phyloP scores from a whole-genome alignment of 1,140 invertebrate genomes.

The Solen grandis region DNA sequence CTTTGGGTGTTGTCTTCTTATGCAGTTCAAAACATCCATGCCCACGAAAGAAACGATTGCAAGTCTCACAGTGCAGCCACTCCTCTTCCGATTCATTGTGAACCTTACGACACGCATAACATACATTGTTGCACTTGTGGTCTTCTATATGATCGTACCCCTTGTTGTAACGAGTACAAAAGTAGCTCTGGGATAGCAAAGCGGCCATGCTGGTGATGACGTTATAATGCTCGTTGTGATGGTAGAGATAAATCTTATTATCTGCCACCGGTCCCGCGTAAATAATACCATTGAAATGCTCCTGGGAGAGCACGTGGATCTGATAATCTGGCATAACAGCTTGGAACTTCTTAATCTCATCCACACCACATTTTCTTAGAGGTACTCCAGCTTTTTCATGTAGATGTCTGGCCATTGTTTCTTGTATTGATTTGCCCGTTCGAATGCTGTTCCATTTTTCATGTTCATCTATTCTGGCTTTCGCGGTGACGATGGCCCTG shows the following conservation, averaged over 20 bases:
- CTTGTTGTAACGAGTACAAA: conserved; percentile 3
- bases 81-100: neutral
- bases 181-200: conserved; percentile 20
- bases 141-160: conserved; percentile 32
- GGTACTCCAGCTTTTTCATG: neutral
- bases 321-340: conserved; percentile 5
- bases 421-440: neutral
- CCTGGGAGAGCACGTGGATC: conserved; percentile 4
- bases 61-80: conserved; percentile 9
- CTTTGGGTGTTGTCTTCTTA: neutral
- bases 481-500: neutral
- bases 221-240: conserved; percentile 35
- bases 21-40: neutral
- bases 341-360: conserved; percentile 9
- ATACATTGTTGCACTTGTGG: conserved; percentile 22
- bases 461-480: neutral
- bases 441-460: conserved; percentile 2
- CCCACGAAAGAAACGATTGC: conserved; percentile 2
- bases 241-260: conserved; percentile 26
- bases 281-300: conserved; percentile 19
- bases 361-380: conserved; percentile 7
- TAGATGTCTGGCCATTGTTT: neutral
- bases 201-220: conserved; percentile 24
- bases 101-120: conserved; percentile 18
- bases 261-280: neutral